A percentile compares a stretch with the other conserved stretches of the same genome.
These are phyloP conservation scores for Dendroctonus ponderosae DNA, from an alignment of 1,140 invertebrate species.

Conservation along the genomic window DNA sequence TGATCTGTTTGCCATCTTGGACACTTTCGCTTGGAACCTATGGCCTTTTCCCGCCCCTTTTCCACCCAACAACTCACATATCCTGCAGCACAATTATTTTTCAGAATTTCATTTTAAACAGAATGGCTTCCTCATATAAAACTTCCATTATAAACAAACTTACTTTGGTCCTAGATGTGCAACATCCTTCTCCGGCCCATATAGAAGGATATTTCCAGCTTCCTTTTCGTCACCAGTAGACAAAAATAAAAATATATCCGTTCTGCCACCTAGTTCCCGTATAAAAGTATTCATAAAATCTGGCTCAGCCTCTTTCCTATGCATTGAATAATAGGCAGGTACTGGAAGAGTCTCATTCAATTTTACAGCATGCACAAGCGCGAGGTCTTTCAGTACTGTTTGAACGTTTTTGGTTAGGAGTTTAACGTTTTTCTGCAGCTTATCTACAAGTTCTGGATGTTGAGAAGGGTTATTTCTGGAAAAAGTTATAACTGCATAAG, in stretches of 20 bases:
- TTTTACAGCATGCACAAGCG: conserved; percentile 58
- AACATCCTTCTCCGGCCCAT: conserved; percentile 56
- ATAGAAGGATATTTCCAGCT: conserved; percentile 64
- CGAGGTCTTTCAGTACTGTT: conserved; percentile 65
- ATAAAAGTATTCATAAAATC: conserved; percentile 70
- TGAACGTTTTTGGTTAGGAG: conserved; percentile 61
- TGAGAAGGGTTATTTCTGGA: conserved; percentile 65
- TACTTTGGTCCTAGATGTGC: conserved; percentile 54
- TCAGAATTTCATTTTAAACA: background rate
- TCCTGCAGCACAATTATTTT: conserved; percentile 47
- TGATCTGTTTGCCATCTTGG: conserved; percentile 53
- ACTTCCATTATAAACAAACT: conserved; percentile 7
- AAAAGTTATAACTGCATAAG: conserved; percentile 21
- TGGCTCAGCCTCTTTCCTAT: conserved; percentile 70
- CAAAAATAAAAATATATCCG: conserved; percentile 62
- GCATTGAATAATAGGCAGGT: conserved; percentile 60
- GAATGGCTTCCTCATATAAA: background rate
- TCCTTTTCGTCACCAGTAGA: conserved; percentile 69
- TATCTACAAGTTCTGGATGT: conserved; percentile 69
- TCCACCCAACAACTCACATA: conserved; percentile 60
- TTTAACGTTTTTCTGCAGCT: conserved; percentile 69
- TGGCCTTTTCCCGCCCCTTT: conserved; percentile 63
- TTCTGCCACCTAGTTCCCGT: conserved; percentile 59
- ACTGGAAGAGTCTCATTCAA: conserved; percentile 55
- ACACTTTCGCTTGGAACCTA: conserved; percentile 61